phyloP scores from a whole-genome alignment of 2,888 invertebrate genomes.

The Tromatobia lineatoria region DNA sequence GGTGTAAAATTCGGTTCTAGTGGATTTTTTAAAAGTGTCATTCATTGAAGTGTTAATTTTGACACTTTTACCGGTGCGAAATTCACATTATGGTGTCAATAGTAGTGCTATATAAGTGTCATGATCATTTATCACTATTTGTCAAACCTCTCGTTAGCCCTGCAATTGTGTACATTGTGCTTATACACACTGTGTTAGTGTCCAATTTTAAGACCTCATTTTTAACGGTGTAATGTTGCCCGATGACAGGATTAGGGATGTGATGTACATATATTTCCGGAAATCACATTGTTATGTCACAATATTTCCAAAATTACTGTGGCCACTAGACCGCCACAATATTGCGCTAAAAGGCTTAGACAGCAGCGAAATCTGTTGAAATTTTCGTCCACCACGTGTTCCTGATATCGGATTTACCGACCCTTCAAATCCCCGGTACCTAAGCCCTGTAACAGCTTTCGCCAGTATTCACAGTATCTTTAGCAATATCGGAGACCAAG shows the following conservation, averaged over 20 bases:
- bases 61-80: too few relatives aligned
- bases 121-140: too few relatives aligned
- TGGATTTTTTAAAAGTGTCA: too few relatives aligned
- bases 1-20: too few relatives aligned
- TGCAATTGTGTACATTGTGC: too few relatives aligned
- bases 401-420: conserved; percentile 24
- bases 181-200: too few relatives aligned
- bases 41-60: too few relatives aligned
- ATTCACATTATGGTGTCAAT: too few relatives aligned
- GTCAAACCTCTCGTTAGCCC: too few relatives aligned
- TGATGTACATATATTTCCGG: not conserved
- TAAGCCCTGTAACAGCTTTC: conserved; percentile 17
- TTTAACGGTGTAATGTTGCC: not conserved
- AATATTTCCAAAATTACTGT: not conserved
- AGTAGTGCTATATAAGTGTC: too few relatives aligned
- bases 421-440: not conserved
- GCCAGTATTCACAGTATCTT: conserved; percentile 31
- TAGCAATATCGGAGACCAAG: conserved; percentile 39
- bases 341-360: not conserved
- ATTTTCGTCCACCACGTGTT: not conserved
- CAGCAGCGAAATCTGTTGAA: not conserved
- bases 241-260: not conserved
- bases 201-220: too few relatives aligned
- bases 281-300: not conserved
- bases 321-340: not conserved